These are phyloP conservation scores for Colletes latitarsis DNA, from an alignment of 1,140 invertebrate genomes.

Conservation along the genomic window DNA sequence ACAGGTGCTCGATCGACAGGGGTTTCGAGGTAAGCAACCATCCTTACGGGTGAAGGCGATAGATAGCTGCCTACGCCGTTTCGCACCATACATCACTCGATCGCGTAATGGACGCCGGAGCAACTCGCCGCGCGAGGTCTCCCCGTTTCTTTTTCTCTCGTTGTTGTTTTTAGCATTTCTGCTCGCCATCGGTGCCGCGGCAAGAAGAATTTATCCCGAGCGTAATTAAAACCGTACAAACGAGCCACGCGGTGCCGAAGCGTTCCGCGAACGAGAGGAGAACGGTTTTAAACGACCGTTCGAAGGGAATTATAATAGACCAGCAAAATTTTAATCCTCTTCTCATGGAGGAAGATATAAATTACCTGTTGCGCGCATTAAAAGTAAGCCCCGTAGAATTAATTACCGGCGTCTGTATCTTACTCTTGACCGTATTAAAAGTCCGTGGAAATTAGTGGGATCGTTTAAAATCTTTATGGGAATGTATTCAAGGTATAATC, in stretches of 20 bases:
- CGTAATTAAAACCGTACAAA: slow-evolving; percentile 42
- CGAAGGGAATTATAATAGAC: slow-evolving; percentile 21
- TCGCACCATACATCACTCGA: slow-evolving; percentile 61
- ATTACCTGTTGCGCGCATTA: slow-evolving; percentile 9
- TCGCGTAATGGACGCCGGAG: slow-evolving; percentile 49
- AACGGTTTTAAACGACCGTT: slow-evolving; percentile 3
- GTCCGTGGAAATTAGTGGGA: slow-evolving; percentile 37
- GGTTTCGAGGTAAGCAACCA: slow-evolving; percentile 23
- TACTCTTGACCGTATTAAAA: slow-evolving; percentile 39
- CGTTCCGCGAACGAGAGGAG: neutral
- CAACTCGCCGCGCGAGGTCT: slow-evolving; percentile 4
- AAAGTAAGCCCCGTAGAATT: slow-evolving; percentile 30
- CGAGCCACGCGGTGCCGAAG: neutral
- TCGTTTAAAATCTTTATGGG: slow-evolving; percentile 44
- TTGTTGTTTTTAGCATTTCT: neutral
- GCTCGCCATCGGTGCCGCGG: no score
- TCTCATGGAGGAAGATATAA: slow-evolving; percentile 17
- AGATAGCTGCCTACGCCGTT: slow-evolving; percentile 59
- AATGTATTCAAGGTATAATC: slow-evolving; percentile 24
- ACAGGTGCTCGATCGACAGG: slow-evolving; percentile 60
- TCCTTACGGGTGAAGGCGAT: slow-evolving; percentile 30
- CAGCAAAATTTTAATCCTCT: slow-evolving; percentile 23
- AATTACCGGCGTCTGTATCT: slow-evolving; percentile 33
- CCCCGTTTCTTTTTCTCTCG: neutral
- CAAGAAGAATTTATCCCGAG: neutral